phyloP scores from a whole-genome alignment of 2,888 invertebrate species.

The Lasiommata megera region DNA sequence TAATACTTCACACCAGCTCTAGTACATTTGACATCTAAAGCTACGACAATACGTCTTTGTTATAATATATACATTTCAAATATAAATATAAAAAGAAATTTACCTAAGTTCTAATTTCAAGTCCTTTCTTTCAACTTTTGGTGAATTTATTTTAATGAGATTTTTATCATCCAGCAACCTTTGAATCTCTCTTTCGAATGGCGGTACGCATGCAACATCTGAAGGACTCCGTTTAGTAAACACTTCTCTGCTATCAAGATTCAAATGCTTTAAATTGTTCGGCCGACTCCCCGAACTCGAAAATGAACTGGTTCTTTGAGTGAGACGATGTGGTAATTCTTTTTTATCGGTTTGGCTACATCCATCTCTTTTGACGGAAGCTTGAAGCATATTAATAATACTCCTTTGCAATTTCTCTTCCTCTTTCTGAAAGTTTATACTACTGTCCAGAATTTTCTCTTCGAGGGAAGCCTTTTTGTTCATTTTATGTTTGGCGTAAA shows the following conservation, averaged over 20 bases:
- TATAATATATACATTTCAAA: too few relatives aligned
- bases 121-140: conserved; percentile 82
- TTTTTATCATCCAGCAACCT: conserved; percentile 88
- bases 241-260: conserved; percentile 71
- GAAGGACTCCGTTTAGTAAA: conserved; percentile 73
- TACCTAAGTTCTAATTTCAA: conserved; percentile 81
- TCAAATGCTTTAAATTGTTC: conserved; percentile 77
- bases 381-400: conserved; percentile 77
- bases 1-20: too few relatives aligned
- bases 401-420: conserved; percentile 74
- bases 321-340: conserved; percentile 67
- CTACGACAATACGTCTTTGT: neutral
- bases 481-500: conserved; percentile 68
- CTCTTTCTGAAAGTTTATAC: conserved; percentile 66
- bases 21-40: too few relatives aligned
- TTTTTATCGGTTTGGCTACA: conserved; percentile 86
- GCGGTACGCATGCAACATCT: conserved; percentile 80
- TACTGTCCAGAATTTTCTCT: conserved; percentile 64
- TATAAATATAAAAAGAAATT: conserved; percentile 23
- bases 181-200: conserved; percentile 90
- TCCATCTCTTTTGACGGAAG: conserved; percentile 82
- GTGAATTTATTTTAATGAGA: conserved; percentile 82
- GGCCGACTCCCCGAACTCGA: conserved; percentile 77
- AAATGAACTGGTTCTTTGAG: conserved; percentile 73
- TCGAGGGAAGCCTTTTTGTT: conserved; percentile 65